Evolutionary conservation across 1,140 invertebrate genomes (phyloP), one percentile per base, ranked within the genome.

Genomic region (Bombus balteatus): DNA sequence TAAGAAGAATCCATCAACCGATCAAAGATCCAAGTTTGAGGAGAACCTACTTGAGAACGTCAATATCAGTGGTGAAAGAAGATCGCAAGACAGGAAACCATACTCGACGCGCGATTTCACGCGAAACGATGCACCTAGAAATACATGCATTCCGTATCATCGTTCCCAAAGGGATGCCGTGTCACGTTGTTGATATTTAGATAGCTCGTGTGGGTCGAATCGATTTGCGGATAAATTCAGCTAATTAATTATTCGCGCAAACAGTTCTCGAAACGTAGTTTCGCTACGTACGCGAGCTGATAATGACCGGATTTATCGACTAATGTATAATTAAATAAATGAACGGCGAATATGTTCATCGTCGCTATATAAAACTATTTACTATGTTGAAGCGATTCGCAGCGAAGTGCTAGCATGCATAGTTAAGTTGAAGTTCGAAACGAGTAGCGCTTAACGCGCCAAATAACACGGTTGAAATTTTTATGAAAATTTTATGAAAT

Each of bases 161-260:
- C 18, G 32, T 28, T 73, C 62, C 41, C 57, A 43, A 77, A 66
- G 43, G 34, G 62, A 76, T 74, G 72, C 72, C 32, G 72, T 41
- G 73, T 68, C 43, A 76, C 59, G 81, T 47, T 83, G 73, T 83
- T 68, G 73, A 83, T 75, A 53, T 76, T 83, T 53, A 77, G 43
- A 76, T 47, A 77, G 34, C 41, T 4, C 72, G 25, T 22, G 6
- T n/a, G 12, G 41, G 43, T 10, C 39, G 22, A 76, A 76, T 65
- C 59, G 43, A 83, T 76, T 83, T 28, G 25, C 41, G 73, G 59
- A 83, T 77, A 68, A 83, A 83, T 77, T 83, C 28, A 43, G 43
- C 81, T 68, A 57, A 66, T 77, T 76, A 83, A 76, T 83, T 83
- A 77, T 68, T 53, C 75, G 22, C 3, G 43, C 81, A 68, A 68